Base-by-base conservation (phyloP, 2,888 invertebrate species). In the Eupithecia vulgata region DNA sequence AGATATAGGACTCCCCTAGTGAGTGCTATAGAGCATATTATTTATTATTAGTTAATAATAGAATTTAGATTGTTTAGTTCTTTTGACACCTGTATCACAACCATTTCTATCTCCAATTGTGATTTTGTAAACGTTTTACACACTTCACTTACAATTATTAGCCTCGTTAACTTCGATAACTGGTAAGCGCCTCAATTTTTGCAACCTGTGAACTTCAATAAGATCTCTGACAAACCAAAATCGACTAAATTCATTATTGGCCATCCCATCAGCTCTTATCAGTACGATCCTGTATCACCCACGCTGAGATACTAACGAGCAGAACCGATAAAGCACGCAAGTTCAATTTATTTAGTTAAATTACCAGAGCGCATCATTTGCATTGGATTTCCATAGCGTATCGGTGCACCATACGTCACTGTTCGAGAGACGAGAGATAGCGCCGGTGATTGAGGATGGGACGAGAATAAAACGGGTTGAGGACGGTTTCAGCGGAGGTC, bases 341-440 rank as follows among this genome's bases (percentile, higher is more conserved):
- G 84, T 85, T 86, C 91, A 87, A 93, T 93, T 91, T 92, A 94
- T 94, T 94, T 91, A 89, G 91, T 91, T 93, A 91, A 93, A 93
- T 93, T 93, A 94, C 92, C 91, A 87, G 88, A 86, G 88, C 87
- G 85, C 87, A 87, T 86, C 85, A 94, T 94, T 94, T 94, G 94
- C 94, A 94, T 94, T 89, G 88, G 86, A 94, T 94, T 93, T 93
- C 92, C 94, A 94, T 94, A 94, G 88, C 88, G 91, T 93, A 93
- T 93, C 94, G 87, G 82, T 81, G 73, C 84, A 82, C 87, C 90
- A 93, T 94, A 94, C 93, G 92, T 94, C 94, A 94, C 93, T 91
- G 90, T 88, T 76, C 74, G 40, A 65, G 52, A 79, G 78, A 68
- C 65, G 70, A 37, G 83, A 89, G 90, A 90, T 90, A 90, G 85